phyloP scores from a whole-genome alignment of 2,797 vertebrate genomes.

The Heteromormyrus szaboi region DNA sequence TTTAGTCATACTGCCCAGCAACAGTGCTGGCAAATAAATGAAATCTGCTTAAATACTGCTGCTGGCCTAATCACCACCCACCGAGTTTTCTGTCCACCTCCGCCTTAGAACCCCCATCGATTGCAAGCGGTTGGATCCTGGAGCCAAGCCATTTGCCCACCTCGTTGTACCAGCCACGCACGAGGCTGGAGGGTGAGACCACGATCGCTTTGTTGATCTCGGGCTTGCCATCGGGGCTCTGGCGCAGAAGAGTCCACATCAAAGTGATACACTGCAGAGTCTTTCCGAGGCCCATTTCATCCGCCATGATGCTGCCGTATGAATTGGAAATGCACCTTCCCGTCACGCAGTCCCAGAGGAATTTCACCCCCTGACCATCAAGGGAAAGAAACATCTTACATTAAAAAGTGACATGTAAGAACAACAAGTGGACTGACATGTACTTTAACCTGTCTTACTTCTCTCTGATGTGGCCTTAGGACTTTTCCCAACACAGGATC shows the following conservation, averaged over 20 bases:
- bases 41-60: neutral
- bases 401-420: neutral
- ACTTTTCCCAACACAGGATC: conserved; percentile 87
- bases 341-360: conserved; percentile 94
- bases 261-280: conserved; percentile 89
- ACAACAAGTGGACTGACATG: neutral
- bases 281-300: conserved; percentile 97
- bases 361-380: conserved; percentile 80
- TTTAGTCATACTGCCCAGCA: neutral
- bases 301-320: conserved; percentile 94
- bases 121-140: conserved; percentile 80
- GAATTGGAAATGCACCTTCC: conserved; percentile 77
- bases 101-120: conserved; percentile 88
- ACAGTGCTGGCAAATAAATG: neutral
- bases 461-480: conserved; percentile 91
- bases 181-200: conserved; percentile 92
- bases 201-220: conserved; percentile 90
- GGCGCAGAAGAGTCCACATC: conserved; percentile 87
- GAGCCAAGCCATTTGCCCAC: conserved; percentile 91
- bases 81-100: conserved; percentile 83
- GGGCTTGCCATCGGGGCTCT: conserved; percentile 82
- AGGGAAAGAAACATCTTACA: conserved; percentile 11
- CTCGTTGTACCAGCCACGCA: conserved; percentile 95
- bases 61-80: neutral
- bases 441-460: conserved; percentile 61